Conservation (phyloP, 2,888 invertebrate species). For the Hemaris fuciformis region DNA sequence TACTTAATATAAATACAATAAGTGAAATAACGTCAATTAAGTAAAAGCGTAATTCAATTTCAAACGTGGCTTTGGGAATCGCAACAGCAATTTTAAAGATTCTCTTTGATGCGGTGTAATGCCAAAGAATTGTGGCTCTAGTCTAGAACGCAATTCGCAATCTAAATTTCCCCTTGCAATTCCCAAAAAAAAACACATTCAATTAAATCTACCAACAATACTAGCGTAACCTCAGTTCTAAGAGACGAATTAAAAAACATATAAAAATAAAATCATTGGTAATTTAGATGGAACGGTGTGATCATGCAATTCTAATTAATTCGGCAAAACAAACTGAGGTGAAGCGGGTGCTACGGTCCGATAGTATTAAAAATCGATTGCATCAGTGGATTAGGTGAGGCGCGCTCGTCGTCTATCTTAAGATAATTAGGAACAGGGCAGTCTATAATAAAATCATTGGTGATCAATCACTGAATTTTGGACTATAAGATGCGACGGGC, state of each 20-base stretch:
- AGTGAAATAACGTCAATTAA: conserved; percentile 75
- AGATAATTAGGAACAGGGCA: conserved; percentile 73
- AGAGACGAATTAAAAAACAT: conserved; percentile 40
- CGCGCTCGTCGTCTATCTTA: conserved; percentile 49
- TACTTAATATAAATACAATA: conserved; percentile 79
- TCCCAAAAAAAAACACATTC: conserved; percentile 12
- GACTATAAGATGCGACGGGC: conserved; percentile 46
- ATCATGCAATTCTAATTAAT: conserved; percentile 40
- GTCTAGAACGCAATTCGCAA: no score
- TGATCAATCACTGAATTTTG: conserved; percentile 77
- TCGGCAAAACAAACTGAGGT: conserved; percentile 58
- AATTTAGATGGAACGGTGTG: conserved; percentile 14
- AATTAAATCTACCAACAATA: conserved; percentile 37
- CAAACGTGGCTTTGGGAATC: conserved; percentile 52
- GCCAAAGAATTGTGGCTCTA: conserved; percentile 16
- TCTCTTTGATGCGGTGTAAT: conserved; percentile 20
- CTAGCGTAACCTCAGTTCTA: conserved; percentile 59
- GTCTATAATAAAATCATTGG: conserved; percentile 77
- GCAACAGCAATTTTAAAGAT: conserved; percentile 30
- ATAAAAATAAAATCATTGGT: conserved; percentile 30
- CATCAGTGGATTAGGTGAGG: conserved; percentile 71
- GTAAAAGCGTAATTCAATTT: conserved; percentile 77
- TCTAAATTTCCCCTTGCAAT: not conserved
- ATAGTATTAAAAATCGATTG: conserved; percentile 2
- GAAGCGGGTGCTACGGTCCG: conserved; percentile 30